phyloP scores from a whole-genome alignment of 2,797 vertebrate genomes.

The Morelia viridis region DNA sequence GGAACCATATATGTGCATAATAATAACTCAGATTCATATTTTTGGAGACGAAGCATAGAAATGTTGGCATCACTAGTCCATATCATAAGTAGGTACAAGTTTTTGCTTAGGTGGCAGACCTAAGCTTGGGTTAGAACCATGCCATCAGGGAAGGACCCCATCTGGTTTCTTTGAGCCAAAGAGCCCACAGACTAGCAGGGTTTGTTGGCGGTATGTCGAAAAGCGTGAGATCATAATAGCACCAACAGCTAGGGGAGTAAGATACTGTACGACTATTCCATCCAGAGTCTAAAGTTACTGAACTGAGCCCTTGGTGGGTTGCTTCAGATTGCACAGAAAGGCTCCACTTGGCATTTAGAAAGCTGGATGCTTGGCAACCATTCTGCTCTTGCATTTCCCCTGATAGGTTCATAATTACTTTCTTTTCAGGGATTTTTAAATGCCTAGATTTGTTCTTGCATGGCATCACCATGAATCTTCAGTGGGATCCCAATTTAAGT shows the following conservation, averaged over 20 bases:
- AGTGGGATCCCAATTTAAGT: too few species aligned
- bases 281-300: neutral
- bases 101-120: neutral
- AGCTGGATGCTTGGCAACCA: neutral
- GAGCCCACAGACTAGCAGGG: neutral
- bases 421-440: neutral
- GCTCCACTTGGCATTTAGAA: neutral
- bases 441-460: neutral
- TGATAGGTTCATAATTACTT: neutral
- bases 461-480: neutral
- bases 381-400: neutral
- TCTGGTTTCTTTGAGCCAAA: too few species aligned
- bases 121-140: neutral
- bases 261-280: neutral
- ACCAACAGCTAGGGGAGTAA: neutral
- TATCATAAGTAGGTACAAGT: neutral
- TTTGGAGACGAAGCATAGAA: neutral
- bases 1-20: neutral
- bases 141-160: neutral
- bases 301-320: neutral
- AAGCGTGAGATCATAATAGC: neutral
- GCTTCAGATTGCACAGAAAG: neutral
- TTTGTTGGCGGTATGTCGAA: neutral
- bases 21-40: conserved; percentile 17
- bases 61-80: neutral